Percentiles rank a stretch among this genome's conserved stretches.
phyloP scores from a whole-genome alignment of 2,797 vertebrate species.

The Scolopax bukidnonensis region DNA sequence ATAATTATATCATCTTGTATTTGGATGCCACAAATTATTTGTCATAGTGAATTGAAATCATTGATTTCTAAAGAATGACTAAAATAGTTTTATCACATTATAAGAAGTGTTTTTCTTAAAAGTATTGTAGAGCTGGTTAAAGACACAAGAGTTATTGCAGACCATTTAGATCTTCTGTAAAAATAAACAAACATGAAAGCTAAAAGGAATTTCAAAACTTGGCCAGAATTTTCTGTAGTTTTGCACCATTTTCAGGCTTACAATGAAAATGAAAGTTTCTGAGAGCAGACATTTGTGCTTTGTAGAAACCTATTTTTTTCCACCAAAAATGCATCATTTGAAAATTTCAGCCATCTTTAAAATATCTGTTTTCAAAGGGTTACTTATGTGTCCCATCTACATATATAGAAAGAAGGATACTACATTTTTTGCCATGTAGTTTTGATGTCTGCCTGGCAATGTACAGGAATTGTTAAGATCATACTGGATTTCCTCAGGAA shows the following conservation, averaged over 20 bases:
- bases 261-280: neutral
- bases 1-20: neutral
- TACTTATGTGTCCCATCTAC: neutral
- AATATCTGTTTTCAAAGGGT: neutral
- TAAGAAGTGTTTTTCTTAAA: neutral
- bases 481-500: conserved; percentile 56
- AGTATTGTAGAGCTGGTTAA: neutral
- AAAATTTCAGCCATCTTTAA: neutral
- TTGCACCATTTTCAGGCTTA: neutral
- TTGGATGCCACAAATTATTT: neutral
- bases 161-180: neutral
- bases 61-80: neutral
- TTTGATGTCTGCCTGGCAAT: neutral
- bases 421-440: neutral
- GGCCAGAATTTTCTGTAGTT: neutral
- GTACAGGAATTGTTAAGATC: neutral
- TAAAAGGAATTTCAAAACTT: neutral
- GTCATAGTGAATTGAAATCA: neutral
- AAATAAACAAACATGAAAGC: neutral
- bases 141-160: neutral
- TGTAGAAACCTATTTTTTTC: neutral
- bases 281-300: neutral
- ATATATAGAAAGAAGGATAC: neutral
- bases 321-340: neutral
- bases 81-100: neutral